phyloP scores from a whole-genome alignment of 2,888 invertebrate species.

The Drosophila incognita region DNA sequence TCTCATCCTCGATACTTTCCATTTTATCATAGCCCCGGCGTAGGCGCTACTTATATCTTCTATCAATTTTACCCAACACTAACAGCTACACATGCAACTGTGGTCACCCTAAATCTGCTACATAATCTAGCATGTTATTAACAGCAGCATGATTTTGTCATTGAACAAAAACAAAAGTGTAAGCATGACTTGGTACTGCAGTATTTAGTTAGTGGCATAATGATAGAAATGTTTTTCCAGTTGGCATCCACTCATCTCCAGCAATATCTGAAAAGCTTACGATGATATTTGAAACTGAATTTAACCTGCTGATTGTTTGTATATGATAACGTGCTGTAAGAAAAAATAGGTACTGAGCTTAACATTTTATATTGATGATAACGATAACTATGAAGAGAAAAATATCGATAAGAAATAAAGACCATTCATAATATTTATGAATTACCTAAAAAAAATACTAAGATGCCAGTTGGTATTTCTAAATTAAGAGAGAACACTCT shows the following conservation, averaged over 20 bases:
- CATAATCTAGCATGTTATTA: neutral
- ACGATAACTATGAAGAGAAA: neutral
- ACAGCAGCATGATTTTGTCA: neutral
- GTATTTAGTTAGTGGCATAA: neutral
- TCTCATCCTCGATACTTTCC: slow-evolving; percentile 16
- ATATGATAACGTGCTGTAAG: neutral
- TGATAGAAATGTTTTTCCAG: neutral
- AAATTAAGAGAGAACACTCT: too few species aligned
- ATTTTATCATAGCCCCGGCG: slow-evolving; percentile 34
- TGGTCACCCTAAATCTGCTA: slow-evolving; percentile 4
- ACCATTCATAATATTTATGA: neutral
- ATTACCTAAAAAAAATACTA: too few species aligned
- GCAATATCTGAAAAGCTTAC: neutral
- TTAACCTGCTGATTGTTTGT: neutral
- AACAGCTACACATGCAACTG: neutral
- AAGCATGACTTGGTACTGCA: neutral
- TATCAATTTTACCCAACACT: slow-evolving; percentile 6
- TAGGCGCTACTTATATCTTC: neutral
- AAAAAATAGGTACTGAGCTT: neutral
- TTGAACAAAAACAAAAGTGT: neutral
- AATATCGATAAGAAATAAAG: neutral
- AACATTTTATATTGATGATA: neutral
- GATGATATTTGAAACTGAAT: neutral
- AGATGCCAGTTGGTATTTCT: too few species aligned
- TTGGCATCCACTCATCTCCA: neutral